A percentile compares a stretch with the other conserved stretches of the same genome.
phyloP scores from a whole-genome alignment of 2,797 vertebrate genomes.

The Hyperoplus lanceolatus region DNA sequence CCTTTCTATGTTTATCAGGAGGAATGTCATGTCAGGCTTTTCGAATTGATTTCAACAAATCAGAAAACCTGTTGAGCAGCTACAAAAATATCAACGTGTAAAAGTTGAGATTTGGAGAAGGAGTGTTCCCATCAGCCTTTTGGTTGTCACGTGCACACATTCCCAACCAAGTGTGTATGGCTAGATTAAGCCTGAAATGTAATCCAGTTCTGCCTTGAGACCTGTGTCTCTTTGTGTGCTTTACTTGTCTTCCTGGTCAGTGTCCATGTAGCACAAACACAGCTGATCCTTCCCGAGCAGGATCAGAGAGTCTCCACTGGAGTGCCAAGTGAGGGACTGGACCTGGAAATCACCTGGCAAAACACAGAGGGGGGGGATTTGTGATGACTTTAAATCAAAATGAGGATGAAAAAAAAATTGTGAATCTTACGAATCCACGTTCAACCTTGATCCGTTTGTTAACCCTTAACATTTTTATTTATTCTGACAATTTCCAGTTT shows the following conservation, averaged over 20 bases:
- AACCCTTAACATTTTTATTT: neutral
- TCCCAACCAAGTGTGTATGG: neutral
- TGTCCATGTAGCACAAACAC: constrained; percentile 94
- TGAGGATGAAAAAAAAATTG: neutral
- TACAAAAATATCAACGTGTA: constrained; percentile 8
- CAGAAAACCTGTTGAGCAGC: neutral
- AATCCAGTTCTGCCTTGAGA: neutral
- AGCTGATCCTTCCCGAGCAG: constrained; percentile 93
- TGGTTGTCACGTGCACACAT: constrained; percentile 12
- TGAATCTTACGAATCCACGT: neutral
- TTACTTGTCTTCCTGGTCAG: constrained; percentile 76
- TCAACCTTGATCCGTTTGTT: neutral
- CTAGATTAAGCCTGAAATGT: neutral
- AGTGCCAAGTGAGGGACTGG: constrained; percentile 90
- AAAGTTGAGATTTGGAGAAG: constrained; percentile 4
- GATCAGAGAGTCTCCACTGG: constrained; percentile 86
- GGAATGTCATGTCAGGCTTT: constrained; percentile 7
- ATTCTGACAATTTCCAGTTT: neutral
- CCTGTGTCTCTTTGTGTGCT: neutral
- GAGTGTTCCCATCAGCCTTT: constrained; percentile 20
- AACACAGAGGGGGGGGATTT: neutral
- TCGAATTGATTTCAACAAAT: neutral
- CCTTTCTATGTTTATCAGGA: neutral
- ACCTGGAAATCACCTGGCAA: constrained; percentile 91
- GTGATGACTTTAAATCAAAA: neutral